These are phyloP conservation scores for Drosophila novamexicana DNA, from an alignment of 1,140 invertebrate genomes.

Conservation along the genomic window DNA sequence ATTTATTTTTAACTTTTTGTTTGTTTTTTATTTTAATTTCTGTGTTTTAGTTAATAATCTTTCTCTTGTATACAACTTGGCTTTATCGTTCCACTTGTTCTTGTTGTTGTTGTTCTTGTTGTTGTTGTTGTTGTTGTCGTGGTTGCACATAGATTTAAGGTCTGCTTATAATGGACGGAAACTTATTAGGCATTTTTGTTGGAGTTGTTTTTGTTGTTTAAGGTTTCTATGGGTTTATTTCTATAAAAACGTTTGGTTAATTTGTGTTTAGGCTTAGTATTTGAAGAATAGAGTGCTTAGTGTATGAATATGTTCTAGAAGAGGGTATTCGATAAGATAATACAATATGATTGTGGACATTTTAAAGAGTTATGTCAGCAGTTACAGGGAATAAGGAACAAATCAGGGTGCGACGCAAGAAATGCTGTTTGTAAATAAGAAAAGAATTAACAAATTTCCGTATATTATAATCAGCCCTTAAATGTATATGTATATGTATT, in stretches of 20 bases:
- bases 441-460: constrained; percentile 72
- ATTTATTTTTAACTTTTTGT: constrained; percentile 37
- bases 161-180: constrained; percentile 85
- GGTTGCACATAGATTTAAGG: constrained; percentile 84
- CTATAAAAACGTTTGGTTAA: constrained; percentile 29
- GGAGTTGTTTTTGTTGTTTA: constrained; percentile 47
- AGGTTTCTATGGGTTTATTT: constrained; percentile 27
- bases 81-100: constrained; percentile 51
- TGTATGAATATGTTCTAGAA: constrained; percentile 23
- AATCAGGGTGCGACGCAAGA: constrained; percentile 25
- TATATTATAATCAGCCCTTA: constrained; percentile 84
- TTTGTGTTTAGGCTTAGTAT: constrained; percentile 20
- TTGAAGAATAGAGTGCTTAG: constrained; percentile 28
- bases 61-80: constrained; percentile 57
- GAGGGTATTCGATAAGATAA: constrained; percentile 13
- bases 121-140: constrained; percentile 39
- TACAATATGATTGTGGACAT: constrained; percentile 20
- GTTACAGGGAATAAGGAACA: not conserved
- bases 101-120: constrained; percentile 15
- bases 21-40: constrained; percentile 21
- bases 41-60: constrained; percentile 23
- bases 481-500: constrained; percentile 71
- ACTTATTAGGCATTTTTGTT: constrained; percentile 82
- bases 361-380: not conserved
- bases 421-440: not conserved